phyloP scores from a whole-genome alignment of 2,113 vertebrate genomes.

The Chlamydotis undulata region DNA sequence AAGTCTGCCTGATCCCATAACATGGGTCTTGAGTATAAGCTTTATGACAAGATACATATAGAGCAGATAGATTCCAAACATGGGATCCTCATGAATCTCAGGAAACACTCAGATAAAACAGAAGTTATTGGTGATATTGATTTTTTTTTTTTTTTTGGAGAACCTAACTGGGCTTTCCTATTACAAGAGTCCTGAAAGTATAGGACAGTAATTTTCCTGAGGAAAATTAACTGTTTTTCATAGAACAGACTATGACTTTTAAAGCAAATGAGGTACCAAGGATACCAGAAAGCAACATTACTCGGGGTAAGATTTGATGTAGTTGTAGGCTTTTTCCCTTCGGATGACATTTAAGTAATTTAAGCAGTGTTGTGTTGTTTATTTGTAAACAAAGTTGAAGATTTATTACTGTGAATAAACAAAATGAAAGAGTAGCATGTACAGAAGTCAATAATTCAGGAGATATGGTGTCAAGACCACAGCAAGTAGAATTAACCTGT shows the following conservation, averaged over 20 bases:
- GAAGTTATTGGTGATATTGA: neutral
- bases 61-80: neutral
- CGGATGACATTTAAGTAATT: neutral
- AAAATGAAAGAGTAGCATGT: neutral
- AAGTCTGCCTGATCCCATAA: neutral
- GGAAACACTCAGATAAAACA: neutral
- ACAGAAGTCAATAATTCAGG: conserved; percentile 24
- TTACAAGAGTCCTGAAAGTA: neutral
- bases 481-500: conserved; percentile 37
- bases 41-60: neutral
- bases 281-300: neutral
- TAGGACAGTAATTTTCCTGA: neutral
- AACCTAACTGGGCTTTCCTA: neutral
- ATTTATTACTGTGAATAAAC: conserved; percentile 31
- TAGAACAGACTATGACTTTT: neutral
- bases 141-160: neutral
- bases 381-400: neutral
- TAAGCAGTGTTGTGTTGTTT: neutral
- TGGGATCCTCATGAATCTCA: neutral
- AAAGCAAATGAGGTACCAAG: neutral
- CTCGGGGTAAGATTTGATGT: neutral
- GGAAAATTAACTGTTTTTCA: neutral
- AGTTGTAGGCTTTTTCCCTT: neutral
- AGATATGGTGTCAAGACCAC: neutral
- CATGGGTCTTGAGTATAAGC: neutral